A percentile compares a stretch with the other conserved stretches of the same genome.
These are phyloP conservation scores for Campoplex capitator DNA, from an alignment of 2,888 invertebrate genomes.

Conservation along the genomic window DNA sequence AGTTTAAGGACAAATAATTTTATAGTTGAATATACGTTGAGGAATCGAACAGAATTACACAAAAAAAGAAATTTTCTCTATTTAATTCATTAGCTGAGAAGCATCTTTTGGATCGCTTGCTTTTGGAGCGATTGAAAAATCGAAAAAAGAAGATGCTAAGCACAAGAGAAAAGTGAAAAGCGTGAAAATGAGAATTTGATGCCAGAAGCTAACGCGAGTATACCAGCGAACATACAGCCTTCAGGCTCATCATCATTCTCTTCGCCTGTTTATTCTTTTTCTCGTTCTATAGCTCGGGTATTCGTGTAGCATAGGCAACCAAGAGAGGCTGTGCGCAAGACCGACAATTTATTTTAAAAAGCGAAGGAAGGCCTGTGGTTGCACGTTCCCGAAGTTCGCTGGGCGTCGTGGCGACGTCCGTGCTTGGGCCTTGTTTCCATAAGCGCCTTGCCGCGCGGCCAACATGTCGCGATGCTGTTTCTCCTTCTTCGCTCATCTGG, in stretches of 20 bases:
- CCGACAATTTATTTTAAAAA: slow-evolving; percentile 79
- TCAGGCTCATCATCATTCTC: slow-evolving; percentile 52
- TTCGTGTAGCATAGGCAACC: slow-evolving; percentile 48
- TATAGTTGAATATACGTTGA: no score
- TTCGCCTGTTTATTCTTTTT: slow-evolving; percentile 1
- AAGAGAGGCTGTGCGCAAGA: slow-evolving; percentile 71
- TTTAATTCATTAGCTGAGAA: slow-evolving; percentile 39
- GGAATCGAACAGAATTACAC: no score
- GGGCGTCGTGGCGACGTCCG: slow-evolving; percentile 66
- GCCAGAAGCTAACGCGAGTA: slow-evolving; percentile 50
- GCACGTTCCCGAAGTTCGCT: slow-evolving; percentile 65
- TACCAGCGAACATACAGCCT: slow-evolving; percentile 42
- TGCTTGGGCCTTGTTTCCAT: slow-evolving; percentile 60
- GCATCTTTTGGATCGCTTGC: slow-evolving; percentile 3
- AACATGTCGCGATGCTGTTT: slow-evolving; percentile 54
- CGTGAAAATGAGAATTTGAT: slow-evolving; percentile 25
- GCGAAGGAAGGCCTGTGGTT: slow-evolving; percentile 65
- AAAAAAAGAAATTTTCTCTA: neutral
- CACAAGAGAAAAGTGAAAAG: slow-evolving; percentile 39
- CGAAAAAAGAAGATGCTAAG: neutral
- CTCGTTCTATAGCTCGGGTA: slow-evolving; percentile 36
- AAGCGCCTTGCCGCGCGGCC: slow-evolving; percentile 52
- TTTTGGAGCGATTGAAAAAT: no score
- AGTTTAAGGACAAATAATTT: no score
- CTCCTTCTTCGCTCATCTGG: slow-evolving; percentile 24